These are phyloP conservation scores for Stenurella melanura DNA, from an alignment of 2,888 invertebrate genomes.

Conservation along the genomic window DNA sequence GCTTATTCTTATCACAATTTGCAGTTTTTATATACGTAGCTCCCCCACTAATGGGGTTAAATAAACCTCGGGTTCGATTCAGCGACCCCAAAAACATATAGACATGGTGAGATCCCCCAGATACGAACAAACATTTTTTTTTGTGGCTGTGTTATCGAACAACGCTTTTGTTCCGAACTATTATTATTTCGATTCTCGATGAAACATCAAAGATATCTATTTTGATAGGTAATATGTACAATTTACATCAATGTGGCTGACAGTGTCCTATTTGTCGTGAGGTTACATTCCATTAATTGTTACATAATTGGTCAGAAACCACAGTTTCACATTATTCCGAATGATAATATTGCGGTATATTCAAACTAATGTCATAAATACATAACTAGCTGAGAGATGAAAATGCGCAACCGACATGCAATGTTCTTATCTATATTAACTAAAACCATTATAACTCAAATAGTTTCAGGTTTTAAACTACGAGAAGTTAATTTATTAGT, in stretches of 20 bases:
- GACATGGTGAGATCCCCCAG: too few relatives aligned
- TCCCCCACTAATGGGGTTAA: too few relatives aligned
- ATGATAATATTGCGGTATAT: constrained; percentile 34
- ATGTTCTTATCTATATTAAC: constrained; percentile 39
- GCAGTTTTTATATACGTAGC: too few relatives aligned
- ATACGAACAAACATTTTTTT: too few relatives aligned
- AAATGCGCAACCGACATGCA: constrained; percentile 40
- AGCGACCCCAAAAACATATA: too few relatives aligned
- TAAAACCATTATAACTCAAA: constrained; percentile 32
- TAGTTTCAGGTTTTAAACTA: constrained; percentile 41
- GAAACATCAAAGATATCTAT: background rate
- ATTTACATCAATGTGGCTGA: background rate
- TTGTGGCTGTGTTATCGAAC: too few relatives aligned
- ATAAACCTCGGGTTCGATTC: too few relatives aligned
- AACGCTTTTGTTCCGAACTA: background rate
- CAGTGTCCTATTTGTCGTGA: background rate
- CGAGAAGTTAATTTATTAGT: constrained; percentile 39
- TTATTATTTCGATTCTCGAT: background rate
- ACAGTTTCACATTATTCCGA: constrained; percentile 32
- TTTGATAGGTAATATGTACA: background rate
- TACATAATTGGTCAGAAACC: constrained; percentile 14
- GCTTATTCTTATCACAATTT: too few relatives aligned
- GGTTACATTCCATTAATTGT: background rate
- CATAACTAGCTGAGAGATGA: constrained; percentile 8
- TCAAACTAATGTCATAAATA: constrained; percentile 34